Percentiles rank a stretch among this genome's conserved stretches.
Conservation (phyloP, 2,113 vertebrate species). For the Neotoma lepida region DNA sequence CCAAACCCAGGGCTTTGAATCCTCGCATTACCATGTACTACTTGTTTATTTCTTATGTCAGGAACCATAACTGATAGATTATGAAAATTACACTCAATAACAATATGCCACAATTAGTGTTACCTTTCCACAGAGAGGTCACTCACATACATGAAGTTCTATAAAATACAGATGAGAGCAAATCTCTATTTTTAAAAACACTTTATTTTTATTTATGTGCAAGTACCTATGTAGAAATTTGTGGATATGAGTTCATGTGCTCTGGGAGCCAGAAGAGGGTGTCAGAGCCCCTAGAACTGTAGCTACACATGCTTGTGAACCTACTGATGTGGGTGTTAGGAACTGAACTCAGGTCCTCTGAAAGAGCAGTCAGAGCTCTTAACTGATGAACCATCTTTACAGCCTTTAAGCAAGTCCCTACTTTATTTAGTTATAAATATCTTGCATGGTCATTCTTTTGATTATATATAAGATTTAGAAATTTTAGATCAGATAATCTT, state of each 20-base stretch:
- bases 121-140: not conserved
- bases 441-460: not conserved
- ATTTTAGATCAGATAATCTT: not conserved
- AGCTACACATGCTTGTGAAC: not conserved
- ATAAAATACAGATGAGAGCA: not conserved
- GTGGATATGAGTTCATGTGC: not conserved
- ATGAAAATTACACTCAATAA: not conserved
- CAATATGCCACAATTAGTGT: not conserved
- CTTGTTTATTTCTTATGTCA: not conserved
- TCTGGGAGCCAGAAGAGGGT: not conserved
- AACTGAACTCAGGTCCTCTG: not conserved
- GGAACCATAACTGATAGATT: not conserved
- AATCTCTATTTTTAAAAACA: not conserved
- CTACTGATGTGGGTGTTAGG: not conserved
- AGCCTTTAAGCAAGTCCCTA: not conserved
- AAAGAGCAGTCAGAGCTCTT: not conserved
- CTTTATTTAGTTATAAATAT: not conserved
- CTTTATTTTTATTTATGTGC: not conserved
- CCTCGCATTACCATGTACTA: not conserved
- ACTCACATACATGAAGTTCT: not conserved
- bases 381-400: not conserved
- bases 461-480: not conserved
- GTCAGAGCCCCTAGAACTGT: not conserved
- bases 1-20: not conserved
- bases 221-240: not conserved